Evolutionary conservation across 1,140 invertebrate species (phyloP).

Genomic region (Mycetomoellerius zeteki): DNA sequence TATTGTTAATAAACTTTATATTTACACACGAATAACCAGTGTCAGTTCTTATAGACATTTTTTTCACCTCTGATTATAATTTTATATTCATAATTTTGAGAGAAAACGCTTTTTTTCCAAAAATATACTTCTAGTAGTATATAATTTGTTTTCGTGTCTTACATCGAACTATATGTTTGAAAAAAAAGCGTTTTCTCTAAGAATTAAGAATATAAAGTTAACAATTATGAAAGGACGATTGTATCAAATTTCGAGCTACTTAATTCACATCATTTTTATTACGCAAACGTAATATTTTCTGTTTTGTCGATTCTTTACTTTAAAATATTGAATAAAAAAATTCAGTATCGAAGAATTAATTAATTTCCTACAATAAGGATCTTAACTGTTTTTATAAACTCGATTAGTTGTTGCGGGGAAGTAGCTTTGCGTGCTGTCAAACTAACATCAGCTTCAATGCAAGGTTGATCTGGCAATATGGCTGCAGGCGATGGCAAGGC

Average conservation of each 20-base stretch:
- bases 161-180: background rate
- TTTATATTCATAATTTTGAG: background rate
- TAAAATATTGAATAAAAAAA: background rate
- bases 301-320: background rate
- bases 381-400: constrained; percentile 52
- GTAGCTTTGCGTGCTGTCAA: constrained; percentile 40
- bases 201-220: background rate
- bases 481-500: constrained; percentile 79
- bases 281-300: background rate
- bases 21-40: no score
- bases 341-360: background rate
- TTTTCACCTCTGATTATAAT: no score
- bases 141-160: no score
- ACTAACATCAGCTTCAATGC: constrained; percentile 76
- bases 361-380: background rate
- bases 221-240: background rate
- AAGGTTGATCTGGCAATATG: constrained; percentile 77
- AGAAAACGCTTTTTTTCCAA: background rate
- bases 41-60: no score
- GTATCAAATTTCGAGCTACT: background rate
- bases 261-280: background rate
- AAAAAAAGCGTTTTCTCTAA: background rate
- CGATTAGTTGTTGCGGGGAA: constrained; percentile 20
- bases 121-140: background rate
- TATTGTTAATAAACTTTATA: no score